phyloP scores from a whole-genome alignment of 2,888 invertebrate genomes.

The Dryococelus australis region DNA sequence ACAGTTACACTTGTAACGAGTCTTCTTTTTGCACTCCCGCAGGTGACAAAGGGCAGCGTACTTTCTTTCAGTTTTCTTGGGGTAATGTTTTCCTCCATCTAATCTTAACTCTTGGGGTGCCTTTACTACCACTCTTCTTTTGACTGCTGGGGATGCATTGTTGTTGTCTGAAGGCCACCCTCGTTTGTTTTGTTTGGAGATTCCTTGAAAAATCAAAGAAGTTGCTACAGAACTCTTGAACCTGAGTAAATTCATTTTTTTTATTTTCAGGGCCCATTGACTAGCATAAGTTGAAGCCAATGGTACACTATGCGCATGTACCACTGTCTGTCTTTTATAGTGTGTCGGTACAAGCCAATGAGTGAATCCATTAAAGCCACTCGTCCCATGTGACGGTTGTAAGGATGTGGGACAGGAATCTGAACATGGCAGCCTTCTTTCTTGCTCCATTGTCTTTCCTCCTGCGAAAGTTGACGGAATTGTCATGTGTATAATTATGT shows the following conservation, averaged over 20 bases:
- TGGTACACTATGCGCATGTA: background rate
- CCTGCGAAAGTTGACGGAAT: background rate
- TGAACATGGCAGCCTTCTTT: too few relatives aligned
- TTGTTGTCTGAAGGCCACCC: background rate
- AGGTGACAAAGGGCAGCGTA: background rate
- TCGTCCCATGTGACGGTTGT: background rate
- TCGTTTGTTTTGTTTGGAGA: background rate
- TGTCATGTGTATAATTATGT: background rate
- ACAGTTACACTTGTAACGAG: background rate
- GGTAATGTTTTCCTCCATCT: background rate
- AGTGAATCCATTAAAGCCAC: background rate
- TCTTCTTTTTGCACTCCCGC: background rate
- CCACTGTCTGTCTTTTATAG: background rate
- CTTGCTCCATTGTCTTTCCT: background rate
- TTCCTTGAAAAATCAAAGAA: background rate
- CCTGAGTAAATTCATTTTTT: background rate
- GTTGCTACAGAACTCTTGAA: background rate
- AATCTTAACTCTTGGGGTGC: background rate
- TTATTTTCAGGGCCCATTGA: background rate
- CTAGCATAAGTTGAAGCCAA: background rate
- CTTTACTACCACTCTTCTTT: background rate
- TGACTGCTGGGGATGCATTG: background rate
- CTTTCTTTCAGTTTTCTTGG: background rate
- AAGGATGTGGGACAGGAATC: too few relatives aligned
- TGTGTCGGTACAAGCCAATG: background rate